Percentiles rank a stretch among this genome's conserved stretches.
phyloP scores from a whole-genome alignment of 2,113 vertebrate genomes.

The Podiceps cristatus region DNA sequence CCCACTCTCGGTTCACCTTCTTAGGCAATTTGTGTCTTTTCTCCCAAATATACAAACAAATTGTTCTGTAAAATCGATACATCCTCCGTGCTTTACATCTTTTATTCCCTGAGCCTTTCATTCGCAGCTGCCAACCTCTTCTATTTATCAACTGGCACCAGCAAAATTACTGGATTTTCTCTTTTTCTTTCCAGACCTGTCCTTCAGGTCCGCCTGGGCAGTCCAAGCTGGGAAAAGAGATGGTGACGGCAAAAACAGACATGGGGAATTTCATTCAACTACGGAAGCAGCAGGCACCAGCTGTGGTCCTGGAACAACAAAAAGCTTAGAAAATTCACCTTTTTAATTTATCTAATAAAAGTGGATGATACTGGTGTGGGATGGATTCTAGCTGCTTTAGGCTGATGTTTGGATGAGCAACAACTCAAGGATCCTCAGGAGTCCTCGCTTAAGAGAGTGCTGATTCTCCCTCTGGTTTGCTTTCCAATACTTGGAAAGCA shows the following conservation, averaged over 20 bases:
- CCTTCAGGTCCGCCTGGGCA: not conserved
- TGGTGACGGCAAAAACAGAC: not conserved
- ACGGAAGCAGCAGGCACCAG: slow-evolving; percentile 29
- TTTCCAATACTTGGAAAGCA: slow-evolving; percentile 71
- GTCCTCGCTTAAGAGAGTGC: not conserved
- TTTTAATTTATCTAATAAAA: slow-evolving; percentile 62
- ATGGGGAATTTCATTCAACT: not conserved
- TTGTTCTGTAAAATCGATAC: not conserved
- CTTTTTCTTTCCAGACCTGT: not conserved
- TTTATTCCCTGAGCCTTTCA: not conserved
- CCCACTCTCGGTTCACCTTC: not conserved
- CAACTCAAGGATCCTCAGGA: slow-evolving; percentile 54
- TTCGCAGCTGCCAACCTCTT: not conserved
- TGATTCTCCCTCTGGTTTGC: slow-evolving; percentile 59
- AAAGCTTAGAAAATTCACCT: slow-evolving; percentile 25
- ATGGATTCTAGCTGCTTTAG: slow-evolving; percentile 26
- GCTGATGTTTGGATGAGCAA: slow-evolving; percentile 29
- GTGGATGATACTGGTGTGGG: not conserved
- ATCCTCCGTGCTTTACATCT: not conserved
- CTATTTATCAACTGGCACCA: not conserved
- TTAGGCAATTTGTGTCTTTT: not conserved
- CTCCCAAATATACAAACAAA: not conserved
- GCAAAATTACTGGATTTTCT: not conserved
- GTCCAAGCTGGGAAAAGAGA: not conserved
- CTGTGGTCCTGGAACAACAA: slow-evolving; percentile 26